Percentiles rank a stretch among this genome's conserved stretches.
Conservation (phyloP, 1,140 invertebrate genomes). For the Lepidotrigona ventralis region DNA sequence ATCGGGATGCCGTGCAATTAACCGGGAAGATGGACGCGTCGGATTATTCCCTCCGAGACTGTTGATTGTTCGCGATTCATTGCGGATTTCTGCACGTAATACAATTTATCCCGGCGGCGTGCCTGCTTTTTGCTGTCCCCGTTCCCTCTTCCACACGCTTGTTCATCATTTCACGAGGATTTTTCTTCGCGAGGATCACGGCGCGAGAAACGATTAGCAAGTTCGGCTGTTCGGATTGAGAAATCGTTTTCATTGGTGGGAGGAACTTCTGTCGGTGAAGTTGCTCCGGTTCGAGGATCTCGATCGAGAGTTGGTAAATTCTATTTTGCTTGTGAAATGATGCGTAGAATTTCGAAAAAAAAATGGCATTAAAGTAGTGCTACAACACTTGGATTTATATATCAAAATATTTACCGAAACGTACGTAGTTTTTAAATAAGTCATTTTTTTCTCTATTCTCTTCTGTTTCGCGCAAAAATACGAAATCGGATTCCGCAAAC, state of each 20-base stretch:
- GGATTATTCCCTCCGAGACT: constrained; percentile 15
- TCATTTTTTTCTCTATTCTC: neutral
- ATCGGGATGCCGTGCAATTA: constrained; percentile 31
- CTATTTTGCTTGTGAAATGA: too few relatives aligned
- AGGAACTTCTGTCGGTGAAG: too few relatives aligned
- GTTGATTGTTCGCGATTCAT: constrained; percentile 18
- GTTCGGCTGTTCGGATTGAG: neutral
- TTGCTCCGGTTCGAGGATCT: too few relatives aligned
- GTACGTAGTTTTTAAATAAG: too few relatives aligned
- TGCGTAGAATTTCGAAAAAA: too few relatives aligned
- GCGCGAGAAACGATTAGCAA: neutral
- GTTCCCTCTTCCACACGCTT: too few relatives aligned
- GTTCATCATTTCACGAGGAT: neutral
- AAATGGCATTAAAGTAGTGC: too few relatives aligned
- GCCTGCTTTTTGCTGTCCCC: neutral
- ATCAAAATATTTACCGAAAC: too few relatives aligned
- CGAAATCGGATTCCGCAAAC: neutral
- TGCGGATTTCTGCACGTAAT: neutral
- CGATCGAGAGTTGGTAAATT: too few relatives aligned
- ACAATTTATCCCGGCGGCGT: neutral
- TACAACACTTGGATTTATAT: too few relatives aligned
- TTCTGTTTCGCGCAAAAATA: too few relatives aligned
- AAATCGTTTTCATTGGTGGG: neutral
- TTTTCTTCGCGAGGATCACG: neutral
- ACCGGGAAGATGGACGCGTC: neutral